Conservation (phyloP, 2,113 vertebrate genomes). For the Lagopus muta region DNA sequence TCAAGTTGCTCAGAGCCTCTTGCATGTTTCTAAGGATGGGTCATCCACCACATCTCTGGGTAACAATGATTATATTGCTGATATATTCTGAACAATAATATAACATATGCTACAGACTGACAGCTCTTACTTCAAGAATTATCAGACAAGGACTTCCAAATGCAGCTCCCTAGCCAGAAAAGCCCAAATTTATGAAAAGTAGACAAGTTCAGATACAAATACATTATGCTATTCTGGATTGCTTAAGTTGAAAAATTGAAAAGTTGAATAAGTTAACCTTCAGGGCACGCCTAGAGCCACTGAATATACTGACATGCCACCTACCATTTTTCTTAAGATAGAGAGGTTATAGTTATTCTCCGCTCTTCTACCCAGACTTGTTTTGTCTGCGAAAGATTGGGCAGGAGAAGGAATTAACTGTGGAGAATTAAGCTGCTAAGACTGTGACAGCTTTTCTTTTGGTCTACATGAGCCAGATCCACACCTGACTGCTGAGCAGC, state of each 20-base stretch:
- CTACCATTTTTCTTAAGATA: neutral
- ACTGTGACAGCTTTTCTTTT: neutral
- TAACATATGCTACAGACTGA: neutral
- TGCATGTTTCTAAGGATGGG: no score
- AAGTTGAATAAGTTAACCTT: neutral
- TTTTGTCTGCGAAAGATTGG: neutral
- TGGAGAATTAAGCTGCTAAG: neutral
- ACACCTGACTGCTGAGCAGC: neutral
- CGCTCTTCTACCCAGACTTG: fast-evolving
- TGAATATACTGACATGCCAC: neutral
- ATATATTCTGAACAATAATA: neutral
- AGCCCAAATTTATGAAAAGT: neutral
- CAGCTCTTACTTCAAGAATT: neutral
- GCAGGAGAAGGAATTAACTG: neutral
- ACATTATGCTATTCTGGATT: neutral
- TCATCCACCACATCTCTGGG: no score
- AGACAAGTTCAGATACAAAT: neutral
- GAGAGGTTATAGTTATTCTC: neutral
- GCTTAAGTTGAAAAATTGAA: neutral
- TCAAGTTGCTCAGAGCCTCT: no score
- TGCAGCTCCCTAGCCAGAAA: neutral
- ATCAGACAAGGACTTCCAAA: neutral
- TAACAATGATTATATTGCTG: neutral
- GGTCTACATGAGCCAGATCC: neutral
- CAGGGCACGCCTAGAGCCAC: neutral